Percentiles rank a stretch among this genome's conserved stretches.
Conservation (phyloP, 2,113 vertebrate species). For the Macrotis lagotis region DNA sequence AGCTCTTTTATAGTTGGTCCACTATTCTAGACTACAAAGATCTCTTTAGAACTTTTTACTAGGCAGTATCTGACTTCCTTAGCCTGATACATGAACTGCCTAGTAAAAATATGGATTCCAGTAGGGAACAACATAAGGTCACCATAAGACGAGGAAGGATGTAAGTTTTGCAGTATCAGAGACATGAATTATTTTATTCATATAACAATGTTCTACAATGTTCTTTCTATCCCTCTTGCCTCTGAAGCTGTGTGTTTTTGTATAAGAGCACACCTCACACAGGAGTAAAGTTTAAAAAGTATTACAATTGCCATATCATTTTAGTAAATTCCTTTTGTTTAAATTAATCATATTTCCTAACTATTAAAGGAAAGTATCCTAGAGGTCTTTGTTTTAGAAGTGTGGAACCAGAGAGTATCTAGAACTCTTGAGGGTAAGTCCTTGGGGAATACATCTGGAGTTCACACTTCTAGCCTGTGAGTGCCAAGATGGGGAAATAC, state of each 20-base stretch:
- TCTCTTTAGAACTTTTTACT: background rate
- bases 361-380: background rate
- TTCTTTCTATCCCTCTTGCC: background rate
- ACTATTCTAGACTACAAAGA: background rate
- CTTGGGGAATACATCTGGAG: background rate
- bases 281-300: background rate
- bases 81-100: background rate
- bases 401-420: background rate
- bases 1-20: background rate
- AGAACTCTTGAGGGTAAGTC: background rate
- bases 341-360: background rate
- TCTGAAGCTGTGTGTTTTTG: background rate
- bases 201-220: background rate
- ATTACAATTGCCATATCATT: background rate
- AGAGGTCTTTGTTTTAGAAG: background rate
- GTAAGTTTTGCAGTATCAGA: background rate
- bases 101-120: background rate
- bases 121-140: background rate
- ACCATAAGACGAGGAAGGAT: background rate
- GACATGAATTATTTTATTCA: background rate
- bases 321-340: background rate
- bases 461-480: background rate
- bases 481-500: background rate
- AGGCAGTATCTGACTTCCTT: too few relatives aligned
- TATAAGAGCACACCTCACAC: background rate